A percentile compares a stretch with the other conserved stretches of the same genome.
phyloP scores from a whole-genome alignment of 1,140 invertebrate species.

The Neodiprion pinetum region DNA sequence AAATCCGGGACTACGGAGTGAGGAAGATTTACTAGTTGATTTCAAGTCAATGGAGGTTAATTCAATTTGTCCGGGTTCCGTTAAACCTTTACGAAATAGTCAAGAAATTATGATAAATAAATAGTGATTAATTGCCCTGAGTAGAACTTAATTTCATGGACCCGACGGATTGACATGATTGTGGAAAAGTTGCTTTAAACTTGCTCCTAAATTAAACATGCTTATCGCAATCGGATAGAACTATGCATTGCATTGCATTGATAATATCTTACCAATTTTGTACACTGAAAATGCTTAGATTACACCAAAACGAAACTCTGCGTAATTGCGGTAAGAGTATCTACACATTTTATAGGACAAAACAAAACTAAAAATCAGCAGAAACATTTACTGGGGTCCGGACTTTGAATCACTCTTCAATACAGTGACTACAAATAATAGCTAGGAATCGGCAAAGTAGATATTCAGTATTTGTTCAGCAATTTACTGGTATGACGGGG shows the following conservation, averaged over 20 bases:
- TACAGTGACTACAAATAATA: not conserved
- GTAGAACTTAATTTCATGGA: not conserved
- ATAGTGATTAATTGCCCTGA: not conserved
- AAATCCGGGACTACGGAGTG: not conserved
- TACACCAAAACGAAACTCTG: not conserved
- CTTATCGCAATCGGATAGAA: not conserved
- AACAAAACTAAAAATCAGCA: too few relatives aligned
- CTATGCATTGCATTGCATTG: not conserved
- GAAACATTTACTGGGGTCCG: not conserved
- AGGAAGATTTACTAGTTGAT: too few relatives aligned
- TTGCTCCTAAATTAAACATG: not conserved
- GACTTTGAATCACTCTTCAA: conserved; percentile 1
- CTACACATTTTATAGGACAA: too few relatives aligned
- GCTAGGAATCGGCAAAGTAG: conserved; percentile 1
- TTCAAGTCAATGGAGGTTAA: not conserved
- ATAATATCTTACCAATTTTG: not conserved
- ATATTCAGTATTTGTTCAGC: not conserved
- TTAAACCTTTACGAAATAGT: not conserved
- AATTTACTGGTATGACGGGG: conserved; percentile 7
- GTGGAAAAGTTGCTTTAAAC: not conserved
- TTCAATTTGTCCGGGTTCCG: not conserved
- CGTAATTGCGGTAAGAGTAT: not conserved
- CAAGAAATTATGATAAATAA: not conserved
- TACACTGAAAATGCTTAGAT: too few relatives aligned
- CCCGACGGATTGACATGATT: not conserved